Evolutionary conservation across 1,140 invertebrate species (phyloP).

Genomic region (Melipona quadrifasciata): DNA sequence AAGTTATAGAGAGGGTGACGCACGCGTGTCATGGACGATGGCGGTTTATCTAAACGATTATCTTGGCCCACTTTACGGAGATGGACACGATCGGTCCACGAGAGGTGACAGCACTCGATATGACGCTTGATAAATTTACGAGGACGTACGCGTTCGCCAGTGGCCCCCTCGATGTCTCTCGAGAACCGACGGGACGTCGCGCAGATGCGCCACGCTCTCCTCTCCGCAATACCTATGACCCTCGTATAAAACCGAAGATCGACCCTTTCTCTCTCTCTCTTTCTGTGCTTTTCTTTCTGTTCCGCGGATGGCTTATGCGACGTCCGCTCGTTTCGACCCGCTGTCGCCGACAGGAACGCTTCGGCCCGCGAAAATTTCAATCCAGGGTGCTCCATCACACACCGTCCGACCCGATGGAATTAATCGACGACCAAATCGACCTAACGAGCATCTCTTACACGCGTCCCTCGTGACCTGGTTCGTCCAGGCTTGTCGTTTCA

Average conservation of each 20-base stretch:
- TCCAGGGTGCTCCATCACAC: slow-evolving; percentile 16
- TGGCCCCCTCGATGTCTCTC: slow-evolving; percentile 24
- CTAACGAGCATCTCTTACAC: slow-evolving; percentile 11
- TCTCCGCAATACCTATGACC: neutral
- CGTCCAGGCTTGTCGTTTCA: neutral
- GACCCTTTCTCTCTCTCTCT: neutral
- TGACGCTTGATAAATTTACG: slow-evolving; percentile 49
- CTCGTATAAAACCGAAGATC: slow-evolving; percentile 39
- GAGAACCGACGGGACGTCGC: slow-evolving; percentile 2
- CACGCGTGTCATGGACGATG: slow-evolving; percentile 1
- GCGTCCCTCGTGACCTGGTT: slow-evolving; percentile 43
- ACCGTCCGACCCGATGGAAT: slow-evolving; percentile 14
- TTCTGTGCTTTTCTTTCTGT: neutral
- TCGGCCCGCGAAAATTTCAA: slow-evolving; percentile 35
- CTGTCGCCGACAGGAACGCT: slow-evolving; percentile 28
- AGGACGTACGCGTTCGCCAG: slow-evolving; percentile 1
- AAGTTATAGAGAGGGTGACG: neutral
- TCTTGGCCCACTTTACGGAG: slow-evolving; percentile 52
- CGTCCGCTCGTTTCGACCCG: slow-evolving; percentile 23
- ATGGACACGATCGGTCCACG: slow-evolving; percentile 42
- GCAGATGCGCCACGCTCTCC: neutral
- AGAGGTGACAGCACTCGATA: slow-evolving; percentile 40
- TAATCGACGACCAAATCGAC: slow-evolving; percentile 33
- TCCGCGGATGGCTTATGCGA: neutral
- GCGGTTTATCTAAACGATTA: slow-evolving; percentile 48